phyloP scores from a whole-genome alignment of 2,797 vertebrate genomes.

The Melanotaenia pygmaea region DNA sequence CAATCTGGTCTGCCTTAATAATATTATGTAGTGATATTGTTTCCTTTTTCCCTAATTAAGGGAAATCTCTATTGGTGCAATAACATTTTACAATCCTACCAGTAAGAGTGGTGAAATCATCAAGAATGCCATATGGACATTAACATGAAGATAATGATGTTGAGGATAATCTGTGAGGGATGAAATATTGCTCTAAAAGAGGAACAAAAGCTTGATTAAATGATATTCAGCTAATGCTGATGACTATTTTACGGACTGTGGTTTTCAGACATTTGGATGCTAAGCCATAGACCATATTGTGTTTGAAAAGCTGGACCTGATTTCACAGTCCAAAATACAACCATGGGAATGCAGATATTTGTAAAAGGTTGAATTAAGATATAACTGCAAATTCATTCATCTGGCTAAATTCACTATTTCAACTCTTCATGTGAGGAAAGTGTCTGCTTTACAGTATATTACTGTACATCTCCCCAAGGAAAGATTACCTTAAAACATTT shows the following conservation, averaged over 20 bases:
- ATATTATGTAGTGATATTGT: slow-evolving; percentile 19
- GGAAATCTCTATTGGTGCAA: slow-evolving; percentile 42
- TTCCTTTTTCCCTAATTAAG: slow-evolving; percentile 45
- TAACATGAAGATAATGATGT: slow-evolving; percentile 71
- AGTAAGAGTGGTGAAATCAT: slow-evolving; percentile 42
- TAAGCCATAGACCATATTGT: slow-evolving; percentile 44
- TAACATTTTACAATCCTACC: slow-evolving; percentile 48
- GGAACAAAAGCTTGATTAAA: slow-evolving; percentile 67
- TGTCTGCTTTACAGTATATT: slow-evolving; percentile 54
- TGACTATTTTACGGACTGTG: slow-evolving; percentile 60
- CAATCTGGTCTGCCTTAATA: slow-evolving; percentile 3
- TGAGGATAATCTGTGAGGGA: slow-evolving; percentile 61
- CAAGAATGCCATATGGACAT: slow-evolving; percentile 69
- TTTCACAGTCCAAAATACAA: slow-evolving; percentile 34
- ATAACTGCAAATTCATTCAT: slow-evolving; percentile 49
- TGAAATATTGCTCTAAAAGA: slow-evolving; percentile 65
- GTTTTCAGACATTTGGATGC: slow-evolving; percentile 51
- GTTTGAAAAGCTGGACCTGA: slow-evolving; percentile 49
- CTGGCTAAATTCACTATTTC: slow-evolving; percentile 28
- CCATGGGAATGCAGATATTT: slow-evolving; percentile 43
- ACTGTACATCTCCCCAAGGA: slow-evolving; percentile 61
- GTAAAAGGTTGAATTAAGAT: slow-evolving; percentile 54
- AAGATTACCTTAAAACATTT: slow-evolving; percentile 72
- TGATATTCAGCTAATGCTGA: slow-evolving; percentile 55
- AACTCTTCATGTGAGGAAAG: slow-evolving; percentile 43